A percentile compares a stretch with the other conserved stretches of the same genome.
phyloP scores from a whole-genome alignment of 1,140 invertebrate genomes.

The Chironomus tepperi region DNA sequence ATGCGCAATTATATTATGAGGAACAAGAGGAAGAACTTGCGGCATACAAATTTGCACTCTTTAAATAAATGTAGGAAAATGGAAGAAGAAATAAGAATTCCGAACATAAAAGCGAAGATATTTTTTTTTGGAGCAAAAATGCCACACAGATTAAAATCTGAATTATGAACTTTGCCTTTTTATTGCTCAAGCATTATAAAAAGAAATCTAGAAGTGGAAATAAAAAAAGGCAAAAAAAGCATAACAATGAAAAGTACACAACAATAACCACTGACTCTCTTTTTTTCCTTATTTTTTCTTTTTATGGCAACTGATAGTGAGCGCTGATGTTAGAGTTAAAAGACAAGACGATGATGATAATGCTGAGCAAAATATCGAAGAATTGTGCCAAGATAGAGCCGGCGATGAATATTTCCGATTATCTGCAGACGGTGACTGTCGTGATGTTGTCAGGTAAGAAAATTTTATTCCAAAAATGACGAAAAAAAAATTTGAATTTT shows the following conservation, averaged over 20 bases:
- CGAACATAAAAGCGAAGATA: not conserved
- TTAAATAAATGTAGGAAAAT: not conserved
- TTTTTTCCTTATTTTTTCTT: not conserved
- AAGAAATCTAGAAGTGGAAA: no score
- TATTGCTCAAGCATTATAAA: not conserved
- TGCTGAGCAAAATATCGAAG: conserved; percentile 63
- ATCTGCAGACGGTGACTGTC: conserved; percentile 73
- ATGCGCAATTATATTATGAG: no score
- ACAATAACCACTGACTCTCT: not conserved
- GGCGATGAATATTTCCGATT: conserved; percentile 85
- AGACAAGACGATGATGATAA: conserved; percentile 57
- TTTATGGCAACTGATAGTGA: conserved; percentile 28
- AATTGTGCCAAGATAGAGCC: conserved; percentile 74
- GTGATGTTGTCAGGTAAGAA: conserved; percentile 80
- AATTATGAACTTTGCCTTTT: conserved; percentile 6
- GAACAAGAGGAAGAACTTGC: no score
- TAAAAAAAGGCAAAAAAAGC: no score
- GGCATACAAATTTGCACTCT: no score
- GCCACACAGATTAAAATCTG: conserved; percentile 1
- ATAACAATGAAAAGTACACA: not conserved
- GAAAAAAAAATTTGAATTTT: conserved; percentile 13
- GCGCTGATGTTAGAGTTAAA: conserved; percentile 42
- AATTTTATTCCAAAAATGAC: not conserved
- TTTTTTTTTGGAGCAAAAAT: not conserved
- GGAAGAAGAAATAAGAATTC: no score